phyloP scores from a whole-genome alignment of 2,888 invertebrate genomes.

The Eupithecia tripunctaria region DNA sequence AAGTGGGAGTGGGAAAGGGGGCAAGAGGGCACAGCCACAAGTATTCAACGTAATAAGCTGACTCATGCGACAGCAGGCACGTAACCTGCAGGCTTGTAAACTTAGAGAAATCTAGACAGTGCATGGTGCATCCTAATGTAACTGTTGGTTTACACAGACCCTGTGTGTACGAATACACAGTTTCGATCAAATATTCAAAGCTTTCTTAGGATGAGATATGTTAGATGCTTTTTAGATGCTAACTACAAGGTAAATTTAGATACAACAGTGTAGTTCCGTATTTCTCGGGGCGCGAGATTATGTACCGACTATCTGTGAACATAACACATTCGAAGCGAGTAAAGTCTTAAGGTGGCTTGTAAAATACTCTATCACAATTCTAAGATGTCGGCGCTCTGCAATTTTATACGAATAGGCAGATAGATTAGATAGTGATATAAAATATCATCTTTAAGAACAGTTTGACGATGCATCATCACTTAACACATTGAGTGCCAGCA shows the following conservation, averaged over 20 bases:
- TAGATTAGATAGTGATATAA: neutral
- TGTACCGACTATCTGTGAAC: neutral
- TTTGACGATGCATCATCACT: neutral
- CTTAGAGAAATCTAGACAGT: slow-evolving; percentile 46
- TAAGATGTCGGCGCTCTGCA: neutral
- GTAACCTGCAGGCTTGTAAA: slow-evolving; percentile 35
- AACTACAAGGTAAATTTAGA: neutral
- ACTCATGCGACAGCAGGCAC: slow-evolving; percentile 50
- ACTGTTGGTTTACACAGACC: slow-evolving; percentile 20
- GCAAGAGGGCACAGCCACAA: slow-evolving; percentile 51
- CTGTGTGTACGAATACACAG: slow-evolving; percentile 11
- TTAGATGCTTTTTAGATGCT: neutral
- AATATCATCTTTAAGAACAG: neutral
- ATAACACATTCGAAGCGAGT: slow-evolving; percentile 5
- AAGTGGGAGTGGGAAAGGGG: slow-evolving; percentile 61
- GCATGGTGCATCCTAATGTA: slow-evolving; percentile 35
- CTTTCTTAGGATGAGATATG: neutral
- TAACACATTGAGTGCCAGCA: neutral
- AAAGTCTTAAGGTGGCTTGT: neutral
- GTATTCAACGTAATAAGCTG: slow-evolving; percentile 46
- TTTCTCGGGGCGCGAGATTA: neutral
- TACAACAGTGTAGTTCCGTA: neutral
- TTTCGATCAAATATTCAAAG: slow-evolving; percentile 23
- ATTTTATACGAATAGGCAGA: neutral
- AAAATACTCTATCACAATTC: neutral